These are phyloP conservation scores for Nephrotoma guestfalica DNA, from an alignment of 2,888 invertebrate species.

Conservation along the genomic window DNA sequence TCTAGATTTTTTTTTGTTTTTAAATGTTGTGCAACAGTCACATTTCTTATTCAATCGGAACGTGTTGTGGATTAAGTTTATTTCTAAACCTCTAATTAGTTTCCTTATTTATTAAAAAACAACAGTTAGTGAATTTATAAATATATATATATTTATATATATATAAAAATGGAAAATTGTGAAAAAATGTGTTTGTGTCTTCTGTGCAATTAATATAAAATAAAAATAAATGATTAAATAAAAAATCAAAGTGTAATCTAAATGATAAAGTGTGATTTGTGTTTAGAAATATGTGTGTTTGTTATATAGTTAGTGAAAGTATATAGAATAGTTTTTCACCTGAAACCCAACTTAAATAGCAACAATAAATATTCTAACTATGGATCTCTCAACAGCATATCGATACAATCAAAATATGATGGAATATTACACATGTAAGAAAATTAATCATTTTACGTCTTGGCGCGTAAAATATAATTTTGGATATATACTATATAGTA, in stretches of 20 bases:
- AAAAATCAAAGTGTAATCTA: neutral
- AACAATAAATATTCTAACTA: conserved; percentile 11
- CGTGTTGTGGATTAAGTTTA: neutral
- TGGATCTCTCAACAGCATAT: conserved; percentile 89
- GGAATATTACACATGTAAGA: conserved; percentile 96
- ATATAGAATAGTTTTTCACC: neutral
- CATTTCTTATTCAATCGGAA: neutral
- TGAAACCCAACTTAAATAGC: neutral
- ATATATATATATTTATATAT: neutral
- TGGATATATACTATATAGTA: neutral
- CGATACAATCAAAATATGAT: conserved; percentile 96
- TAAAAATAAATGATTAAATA: too few species aligned
- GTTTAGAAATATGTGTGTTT: neutral
- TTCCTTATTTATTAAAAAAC: neutral
- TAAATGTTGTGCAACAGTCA: neutral
- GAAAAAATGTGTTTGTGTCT: neutral
- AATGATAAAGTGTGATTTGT: neutral
- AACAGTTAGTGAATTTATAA: neutral
- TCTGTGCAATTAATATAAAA: neutral
- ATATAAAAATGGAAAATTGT: neutral
- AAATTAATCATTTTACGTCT: conserved; percentile 1
- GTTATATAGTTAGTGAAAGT: neutral
- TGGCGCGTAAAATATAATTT: conserved; percentile 5
- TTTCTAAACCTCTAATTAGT: neutral
- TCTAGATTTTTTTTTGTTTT: neutral